Percentiles rank a stretch among this genome's conserved stretches.
These are phyloP conservation scores for Phragmatobia fuliginosa DNA, from an alignment of 2,888 invertebrate species.

Conservation along the genomic window DNA sequence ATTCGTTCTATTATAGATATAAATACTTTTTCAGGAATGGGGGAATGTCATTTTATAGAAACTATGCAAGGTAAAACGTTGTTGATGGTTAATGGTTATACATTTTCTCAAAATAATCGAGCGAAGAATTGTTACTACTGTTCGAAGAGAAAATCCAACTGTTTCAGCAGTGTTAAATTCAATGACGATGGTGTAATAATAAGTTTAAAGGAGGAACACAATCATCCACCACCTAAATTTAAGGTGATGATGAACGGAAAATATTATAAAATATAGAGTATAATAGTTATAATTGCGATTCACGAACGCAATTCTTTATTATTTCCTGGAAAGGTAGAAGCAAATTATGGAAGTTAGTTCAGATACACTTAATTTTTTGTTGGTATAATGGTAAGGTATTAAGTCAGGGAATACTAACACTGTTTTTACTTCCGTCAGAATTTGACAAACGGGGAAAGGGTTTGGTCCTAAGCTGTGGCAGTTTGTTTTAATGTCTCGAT, in stretches of 20 bases:
- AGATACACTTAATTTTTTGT: background rate
- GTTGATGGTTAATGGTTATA: slow-evolving; percentile 35
- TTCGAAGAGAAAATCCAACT: slow-evolving; percentile 39
- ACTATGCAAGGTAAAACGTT: slow-evolving; percentile 24
- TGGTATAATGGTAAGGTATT: too few relatives aligned
- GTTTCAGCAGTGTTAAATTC: slow-evolving; percentile 41
- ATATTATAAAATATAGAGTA: slow-evolving; percentile 15
- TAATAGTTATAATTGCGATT: background rate
- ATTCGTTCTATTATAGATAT: background rate
- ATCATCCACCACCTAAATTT: slow-evolving; percentile 19
- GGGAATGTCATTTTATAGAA: slow-evolving; percentile 19
- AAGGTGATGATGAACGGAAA: slow-evolving; percentile 13
- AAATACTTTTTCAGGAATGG: slow-evolving; percentile 1
- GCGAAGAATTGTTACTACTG: slow-evolving; percentile 44
- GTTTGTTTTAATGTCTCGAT: background rate
- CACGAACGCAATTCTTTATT: background rate
- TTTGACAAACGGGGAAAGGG: too few relatives aligned
- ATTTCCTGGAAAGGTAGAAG: too few relatives aligned
- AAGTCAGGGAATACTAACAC: too few relatives aligned
- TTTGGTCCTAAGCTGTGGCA: too few relatives aligned
- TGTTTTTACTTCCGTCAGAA: too few relatives aligned
- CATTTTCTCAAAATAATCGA: slow-evolving; percentile 32
- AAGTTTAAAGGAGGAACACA: slow-evolving; percentile 19
- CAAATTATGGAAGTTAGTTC: background rate
- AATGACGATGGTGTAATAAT: slow-evolving; percentile 17